Evolutionary conservation across 92 coral and sea anemone species (phyloP).

Genomic region (Paramuricea clavata): DNA sequence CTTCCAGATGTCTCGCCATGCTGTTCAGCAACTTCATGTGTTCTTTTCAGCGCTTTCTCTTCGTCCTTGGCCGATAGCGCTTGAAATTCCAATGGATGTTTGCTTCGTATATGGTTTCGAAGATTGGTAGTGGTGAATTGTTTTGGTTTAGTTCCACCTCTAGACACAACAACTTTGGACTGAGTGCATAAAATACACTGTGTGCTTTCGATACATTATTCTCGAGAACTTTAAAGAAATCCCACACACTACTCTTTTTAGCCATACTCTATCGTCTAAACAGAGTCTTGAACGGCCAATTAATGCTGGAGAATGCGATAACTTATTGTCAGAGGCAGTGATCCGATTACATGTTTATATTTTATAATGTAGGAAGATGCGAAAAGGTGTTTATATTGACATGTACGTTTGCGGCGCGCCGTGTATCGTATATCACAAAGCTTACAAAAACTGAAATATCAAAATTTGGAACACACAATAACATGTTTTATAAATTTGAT

Average conservation of each 20-base stretch:
- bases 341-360: background rate
- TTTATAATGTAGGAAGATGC: background rate
- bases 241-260: constrained; percentile 1
- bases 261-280: background rate
- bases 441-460: background rate
- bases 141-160: constrained; percentile 19
- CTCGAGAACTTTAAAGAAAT: constrained; percentile 6
- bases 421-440: background rate
- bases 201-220: constrained; percentile 21
- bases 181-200: background rate
- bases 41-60: background rate
- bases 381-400: background rate
- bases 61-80: constrained; percentile 18
- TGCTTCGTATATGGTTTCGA: constrained; percentile 13
- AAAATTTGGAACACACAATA: background rate
- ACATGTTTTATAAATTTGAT: background rate
- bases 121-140: constrained; percentile 27
- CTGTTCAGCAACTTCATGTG: background rate
- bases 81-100: constrained; percentile 17
- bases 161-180: background rate
- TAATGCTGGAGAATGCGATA: too few species aligned
- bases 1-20: background rate
- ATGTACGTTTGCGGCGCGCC: background rate
- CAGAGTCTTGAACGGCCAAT: background rate
- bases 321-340: background rate